Conservation (phyloP, 37 sponge, comb jelly and placozoan genomes). For the Chondrilla cf. caribensis region DNA sequence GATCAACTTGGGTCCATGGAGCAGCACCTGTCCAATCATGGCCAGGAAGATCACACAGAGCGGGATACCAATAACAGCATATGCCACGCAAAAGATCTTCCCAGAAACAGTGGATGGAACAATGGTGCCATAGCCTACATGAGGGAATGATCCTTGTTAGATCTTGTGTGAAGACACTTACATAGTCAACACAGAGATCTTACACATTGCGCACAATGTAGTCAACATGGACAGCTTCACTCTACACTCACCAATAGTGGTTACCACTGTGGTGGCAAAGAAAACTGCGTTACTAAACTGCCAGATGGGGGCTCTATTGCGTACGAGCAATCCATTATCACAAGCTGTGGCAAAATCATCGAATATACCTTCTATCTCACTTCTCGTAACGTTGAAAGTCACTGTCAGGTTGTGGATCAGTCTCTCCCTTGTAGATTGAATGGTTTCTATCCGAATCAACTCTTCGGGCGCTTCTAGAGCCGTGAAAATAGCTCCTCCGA, state of each 20-base stretch:
- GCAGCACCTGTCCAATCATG: slow-evolving; percentile 28
- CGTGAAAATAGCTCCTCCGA: slow-evolving; percentile 48
- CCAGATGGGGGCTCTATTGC: slow-evolving; percentile 22
- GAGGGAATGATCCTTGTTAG: too few relatives aligned
- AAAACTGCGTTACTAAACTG: slow-evolving; percentile 39
- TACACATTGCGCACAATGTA: too few relatives aligned
- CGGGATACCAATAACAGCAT: slow-evolving; percentile 80
- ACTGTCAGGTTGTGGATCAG: neutral
- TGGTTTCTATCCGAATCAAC: neutral
- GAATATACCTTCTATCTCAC: slow-evolving; percentile 4
- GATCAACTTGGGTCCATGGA: neutral
- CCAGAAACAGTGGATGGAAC: slow-evolving; percentile 67
- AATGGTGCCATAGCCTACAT: slow-evolving; percentile 76
- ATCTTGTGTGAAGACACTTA: too few relatives aligned
- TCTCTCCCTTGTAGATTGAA: neutral
- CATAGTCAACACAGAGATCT: too few relatives aligned
- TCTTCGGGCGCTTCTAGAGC: slow-evolving; percentile 43
- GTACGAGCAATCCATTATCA: neutral
- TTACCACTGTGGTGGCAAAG: slow-evolving; percentile 48
- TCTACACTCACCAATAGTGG: slow-evolving; percentile 70
- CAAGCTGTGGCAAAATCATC: neutral
- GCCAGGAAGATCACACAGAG: slow-evolving; percentile 49
- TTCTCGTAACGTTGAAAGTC: slow-evolving; percentile 20
- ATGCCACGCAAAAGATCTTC: slow-evolving; percentile 47
- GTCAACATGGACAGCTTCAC: too few relatives aligned